Base-by-base conservation (phyloP, 2,113 vertebrate genomes). In the Antigone vipio region DNA sequence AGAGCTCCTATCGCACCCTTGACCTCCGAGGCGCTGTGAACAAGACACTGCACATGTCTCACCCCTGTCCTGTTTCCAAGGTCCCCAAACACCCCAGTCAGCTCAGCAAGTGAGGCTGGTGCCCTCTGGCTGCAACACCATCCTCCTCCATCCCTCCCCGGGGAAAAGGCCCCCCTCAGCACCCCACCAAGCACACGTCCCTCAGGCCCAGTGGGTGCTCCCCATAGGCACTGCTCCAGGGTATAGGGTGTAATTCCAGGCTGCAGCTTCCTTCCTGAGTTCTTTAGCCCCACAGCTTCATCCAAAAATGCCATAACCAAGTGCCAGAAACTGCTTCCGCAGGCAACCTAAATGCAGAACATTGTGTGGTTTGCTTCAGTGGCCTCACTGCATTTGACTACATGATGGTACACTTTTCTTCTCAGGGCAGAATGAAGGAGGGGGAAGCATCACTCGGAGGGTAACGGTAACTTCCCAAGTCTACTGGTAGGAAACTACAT, bases 391-490 rank as follows among this genome's bases (percentile, higher is more conserved):
- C 16, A 20, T 38, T 44, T 38, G 23, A 30, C 15, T 12, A n/a
- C 2, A 0, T 0, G 0, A 56, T 6, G 9, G 20, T 19, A 40
- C 6, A 2, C 32, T 34, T 24, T n/a, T n/a, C 56, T 67, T 34
- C 40, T 34, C 19, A 13, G 9, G 11, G 47, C 19, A 67, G 15
- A 64, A 23, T 12, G 5, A 3, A 5, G 9, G 44, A 15, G 44
- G 8, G 10, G 8, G 8, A 7, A 3, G 8, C 4, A 1, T 21
- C 9, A 53, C 34, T 44, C 5, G 1, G 35, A 60, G 5, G 9
- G 10, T 40, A 40, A 52, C 2, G 4, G 16, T 40, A 66, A 45
- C 42, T 62, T 38, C 30, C 19, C 5, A 44, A 22, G 32, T 8
- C 32, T 84, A 12, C 53, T 55, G 47, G 35, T 29, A 30, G n/a